Percentiles rank a stretch among this genome's conserved stretches.
These are phyloP conservation scores for Meiosimyza decipiens DNA, from an alignment of 2,888 invertebrate species.

Conservation along the genomic window DNA sequence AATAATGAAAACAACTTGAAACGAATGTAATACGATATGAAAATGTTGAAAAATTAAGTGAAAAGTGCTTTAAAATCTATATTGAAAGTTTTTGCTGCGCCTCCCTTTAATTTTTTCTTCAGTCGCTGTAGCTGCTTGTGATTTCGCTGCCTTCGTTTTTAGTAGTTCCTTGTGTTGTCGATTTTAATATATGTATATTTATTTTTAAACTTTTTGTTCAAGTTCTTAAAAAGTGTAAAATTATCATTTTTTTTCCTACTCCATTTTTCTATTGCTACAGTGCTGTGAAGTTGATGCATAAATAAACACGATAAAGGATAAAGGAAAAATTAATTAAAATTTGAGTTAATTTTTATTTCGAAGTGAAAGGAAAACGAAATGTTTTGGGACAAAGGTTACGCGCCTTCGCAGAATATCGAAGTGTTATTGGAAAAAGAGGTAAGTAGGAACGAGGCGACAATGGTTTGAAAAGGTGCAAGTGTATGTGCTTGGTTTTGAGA, in stretches of 20 bases:
- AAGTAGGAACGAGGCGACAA: slow-evolving; percentile 39
- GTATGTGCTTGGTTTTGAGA: not conserved
- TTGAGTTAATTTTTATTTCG: slow-evolving; percentile 27
- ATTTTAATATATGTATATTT: slow-evolving; percentile 36
- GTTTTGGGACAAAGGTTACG: slow-evolving; percentile 67
- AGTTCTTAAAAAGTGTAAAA: slow-evolving; percentile 13
- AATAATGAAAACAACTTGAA: slow-evolving; percentile 22
- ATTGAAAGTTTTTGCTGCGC: slow-evolving; percentile 15
- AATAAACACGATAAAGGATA: slow-evolving; percentile 32
- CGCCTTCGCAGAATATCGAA: slow-evolving; percentile 67
- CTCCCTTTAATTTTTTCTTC: slow-evolving; percentile 25
- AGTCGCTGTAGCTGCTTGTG: slow-evolving; percentile 19
- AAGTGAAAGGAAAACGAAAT: slow-evolving; percentile 50
- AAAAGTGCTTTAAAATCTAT: slow-evolving; percentile 7
- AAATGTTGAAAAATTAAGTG: not conserved
- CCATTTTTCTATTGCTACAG: slow-evolving; percentile 40
- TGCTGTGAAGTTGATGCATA: slow-evolving; percentile 46
- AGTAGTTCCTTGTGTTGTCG: slow-evolving; percentile 18
- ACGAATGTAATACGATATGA: slow-evolving; percentile 22
- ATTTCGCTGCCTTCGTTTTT: slow-evolving; percentile 22
- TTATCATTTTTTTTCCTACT: slow-evolving; percentile 19
- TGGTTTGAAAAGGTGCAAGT: not conserved
- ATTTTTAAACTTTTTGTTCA: slow-evolving; percentile 32
- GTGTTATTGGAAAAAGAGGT: slow-evolving; percentile 66
- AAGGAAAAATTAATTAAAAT: slow-evolving; percentile 33